Evolutionary conservation across 2,888 invertebrate species (phyloP), one percentile per base, ranked within the genome.

Genomic region (Polydrusus pterygomalis): DNA sequence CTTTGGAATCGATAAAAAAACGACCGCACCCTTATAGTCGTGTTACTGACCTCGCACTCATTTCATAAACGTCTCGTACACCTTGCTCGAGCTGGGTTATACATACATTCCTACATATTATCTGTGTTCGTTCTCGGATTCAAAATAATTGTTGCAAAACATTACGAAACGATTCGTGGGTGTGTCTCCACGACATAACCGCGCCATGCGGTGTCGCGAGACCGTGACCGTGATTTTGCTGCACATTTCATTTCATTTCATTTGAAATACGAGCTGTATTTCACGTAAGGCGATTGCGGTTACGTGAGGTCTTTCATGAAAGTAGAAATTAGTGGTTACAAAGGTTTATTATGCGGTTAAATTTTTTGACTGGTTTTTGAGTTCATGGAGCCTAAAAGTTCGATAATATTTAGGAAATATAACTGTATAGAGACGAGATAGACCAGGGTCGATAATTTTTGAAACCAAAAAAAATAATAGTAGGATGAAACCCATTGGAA

Each of bases 301-400:
- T 70, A 70, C 70, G 62, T 70, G 70, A 70, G 62, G 30, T 70
- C 62, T 38, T 45, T 60, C 62, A 70, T 70, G 70, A 70, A 34
- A 60, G 15, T 47, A 60, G 25, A 49, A 43, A 30, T 68, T 68
- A 34, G 38, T 3, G 13, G 15, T 63, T 43, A 17, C n/a, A 17
- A 47, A 17, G 9, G 9, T 47, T 34, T 34, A 7, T 34, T 34
- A 13, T n/a, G n/a, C 43, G 13, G 43, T 43, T 43, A 43, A 11
- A 7, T 13, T 43, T 43, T 43, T 13, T 3, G 5, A 43, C 1
- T 11, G n/a, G 13, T 11, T 43, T 43, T 43, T 34, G 2, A 45
- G 5, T 3, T 25, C 25, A 25, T 25, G 5, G 5, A 25, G n/a
- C n/a, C n/a, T n/a, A n/a, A n/a, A n/a, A n/a, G n/a, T n/a, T n/a